Base-by-base conservation (phyloP, 2,797 vertebrate genomes). In the Buceros bicornis region DNA sequence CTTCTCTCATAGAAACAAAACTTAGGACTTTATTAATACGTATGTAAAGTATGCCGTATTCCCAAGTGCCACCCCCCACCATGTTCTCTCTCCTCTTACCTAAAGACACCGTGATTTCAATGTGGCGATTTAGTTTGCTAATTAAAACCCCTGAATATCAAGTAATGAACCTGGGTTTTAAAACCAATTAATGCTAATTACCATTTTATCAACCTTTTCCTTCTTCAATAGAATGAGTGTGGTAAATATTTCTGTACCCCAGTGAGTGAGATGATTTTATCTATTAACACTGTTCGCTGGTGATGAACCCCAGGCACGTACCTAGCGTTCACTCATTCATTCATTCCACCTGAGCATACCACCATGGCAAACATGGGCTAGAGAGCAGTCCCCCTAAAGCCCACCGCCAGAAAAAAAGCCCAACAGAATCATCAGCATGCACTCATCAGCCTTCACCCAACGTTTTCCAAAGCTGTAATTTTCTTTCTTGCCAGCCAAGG, bases 401-500 rank as follows among this genome's bases (percentile, higher is more conserved):
- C 11, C 29, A 60, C 17, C 29, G 43, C 9, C 22, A 48, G 4
- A 24, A 35, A n/a, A 61, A 35, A 29, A 40, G 37, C 37, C 37
- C 21, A 47, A 17, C 18, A 17, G 45, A 47, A 47, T 19, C 28
- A 85, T 13, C 37, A 57, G 28, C 25, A 62, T 48, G 50, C 40
- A 66, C 35, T 50, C 26, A 79, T 71, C 50, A 88, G 64, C 33
- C 22, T 90, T 86, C 61, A 70, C 45, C 22, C 64, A 73, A 8
- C 29, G 12, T 51, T 92, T 93, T 83, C 65, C 66, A 45, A 83
- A 93, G 70, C 29, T 50, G 35, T 33, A 40, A 51, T 77, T 84
- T 92, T 89, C 31, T 76, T 91, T 91, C 47, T 64, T 79, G 22
- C 8, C 37, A 85, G 40, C 18, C 60, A 93, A 87, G 87, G 37